These are phyloP conservation scores for Acleris holmiana DNA, from an alignment of 2,888 invertebrate species.

Conservation along the genomic window DNA sequence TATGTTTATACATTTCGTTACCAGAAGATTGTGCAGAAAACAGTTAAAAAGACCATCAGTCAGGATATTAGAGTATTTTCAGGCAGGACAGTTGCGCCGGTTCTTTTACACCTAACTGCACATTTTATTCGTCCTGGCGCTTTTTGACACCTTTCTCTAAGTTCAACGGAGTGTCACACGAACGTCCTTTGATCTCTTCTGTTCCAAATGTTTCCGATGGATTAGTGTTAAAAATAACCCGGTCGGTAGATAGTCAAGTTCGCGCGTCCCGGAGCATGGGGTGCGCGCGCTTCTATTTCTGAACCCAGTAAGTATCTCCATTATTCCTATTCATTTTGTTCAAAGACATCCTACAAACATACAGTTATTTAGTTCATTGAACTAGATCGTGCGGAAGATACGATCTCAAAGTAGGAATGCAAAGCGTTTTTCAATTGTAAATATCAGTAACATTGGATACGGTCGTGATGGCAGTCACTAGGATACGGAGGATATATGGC, in stretches of 20 bases:
- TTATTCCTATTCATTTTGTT: constrained; percentile 71
- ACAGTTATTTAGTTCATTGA: constrained; percentile 47
- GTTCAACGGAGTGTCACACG: background rate
- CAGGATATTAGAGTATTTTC: no score
- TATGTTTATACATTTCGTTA: no score
- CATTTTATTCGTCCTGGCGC: no score
- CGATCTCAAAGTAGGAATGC: constrained; percentile 16
- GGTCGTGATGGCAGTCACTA: background rate
- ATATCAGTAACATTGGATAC: constrained; percentile 12
- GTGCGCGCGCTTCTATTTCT: constrained; percentile 71
- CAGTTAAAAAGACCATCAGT: no score
- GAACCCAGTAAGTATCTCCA: constrained; percentile 60
- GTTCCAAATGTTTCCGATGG: constrained; percentile 71
- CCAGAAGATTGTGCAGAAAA: no score
- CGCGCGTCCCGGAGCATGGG: constrained; percentile 65
- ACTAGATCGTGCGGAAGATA: constrained; percentile 39
- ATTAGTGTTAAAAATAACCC: constrained; percentile 76
- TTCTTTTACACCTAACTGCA: no score
- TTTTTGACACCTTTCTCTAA: background rate
- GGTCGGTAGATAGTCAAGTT: constrained; percentile 79
- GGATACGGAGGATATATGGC: no score
- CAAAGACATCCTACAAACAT: constrained; percentile 45
- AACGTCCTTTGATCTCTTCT: constrained; percentile 39
- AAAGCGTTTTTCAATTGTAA: constrained; percentile 26
- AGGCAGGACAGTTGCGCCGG: no score